Evolutionary conservation across 2,888 invertebrate genomes (phyloP), one percentile per base, ranked within the genome.

Genomic region (Hedychridium roseum): DNA sequence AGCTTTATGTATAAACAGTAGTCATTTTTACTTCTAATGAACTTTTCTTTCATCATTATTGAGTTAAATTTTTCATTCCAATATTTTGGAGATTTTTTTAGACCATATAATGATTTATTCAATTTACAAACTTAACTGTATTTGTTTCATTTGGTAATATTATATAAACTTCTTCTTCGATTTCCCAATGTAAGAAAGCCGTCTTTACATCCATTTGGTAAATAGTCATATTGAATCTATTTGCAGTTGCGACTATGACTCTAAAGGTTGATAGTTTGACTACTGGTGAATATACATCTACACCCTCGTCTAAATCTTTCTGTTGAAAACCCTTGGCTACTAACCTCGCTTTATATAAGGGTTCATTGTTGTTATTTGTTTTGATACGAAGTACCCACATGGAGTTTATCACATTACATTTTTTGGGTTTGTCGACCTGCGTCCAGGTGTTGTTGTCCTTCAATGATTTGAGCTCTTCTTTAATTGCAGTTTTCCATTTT

Each of bases 401-500:
- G 17, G 37, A 43, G 2, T 15, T 26, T 4, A 50, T 17, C 3
- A 41, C 16, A n/a, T 30, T 43, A 1, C 9, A 20, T 3, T 36
- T 17, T 18, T 6, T 15, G 23, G 50, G 28, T 11, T 28, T 4
- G 7, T 51, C 28, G 18, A 45, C 45, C 23, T 50, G 14, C 12
- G 20, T 35, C 43, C 56, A 56, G 1, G 47, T 47, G 3, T 30
- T 21, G 15, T 50, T 54, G 6, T 41, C 20, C 1, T n/a, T 15
- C n/a, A 54, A 21, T 2, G 54, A 43, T 1, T 43, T 7, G 21
- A 50, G 32, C 27, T 54, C 50, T 7, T 40, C 41, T 1, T 14
- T 7, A 48, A 54, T 50, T 4, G 50, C 54, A 4, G 26, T n/a
- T 9, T 18, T 36, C 50, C 43, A 54, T 5, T 31, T 12, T 16